Evolutionary conservation across 2,888 invertebrate species (phyloP), one percentile per base, ranked within the genome.

Genomic region (Cinara cedri): DNA sequence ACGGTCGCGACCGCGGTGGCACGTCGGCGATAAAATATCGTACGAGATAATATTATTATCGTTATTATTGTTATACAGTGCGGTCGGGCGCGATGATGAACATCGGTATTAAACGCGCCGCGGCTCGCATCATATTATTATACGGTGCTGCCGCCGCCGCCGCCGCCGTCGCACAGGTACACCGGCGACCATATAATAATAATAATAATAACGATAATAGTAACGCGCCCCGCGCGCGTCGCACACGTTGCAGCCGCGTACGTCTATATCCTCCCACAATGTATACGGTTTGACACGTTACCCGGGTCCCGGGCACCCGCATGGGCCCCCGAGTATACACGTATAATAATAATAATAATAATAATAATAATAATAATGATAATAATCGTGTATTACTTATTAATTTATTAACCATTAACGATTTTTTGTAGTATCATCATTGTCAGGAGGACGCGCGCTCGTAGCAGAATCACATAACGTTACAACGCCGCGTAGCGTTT

Each of bases 331-430:
- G 34, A 34, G 34, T 34, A 34, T 34, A 34, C 34, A 6, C 3
- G 34, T 34, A 34, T 34, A 34, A 34, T 34, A 34, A 34, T n/a
- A n/a, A 21, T 55, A 55, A 24, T 66, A n/a, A n/a, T n/a, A n/a
- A n/a, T n/a, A n/a, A n/a, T n/a, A n/a, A n/a, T n/a, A n/a, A n/a
- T n/a, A n/a, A n/a, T n/a, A n/a, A n/a, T n/a, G n/a, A n/a, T n/a
- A 57, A 68, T 68, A 63, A 62, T 63, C 46, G 65, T 68, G 76
- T 66, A 55, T 78, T 70, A 78, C 68, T 78, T 70, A 78, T 78
- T 78, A 78, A 78, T 78, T 78, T 78, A 78, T 78, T 78, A 78
- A 78, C 76, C 76, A 78, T 78, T 78, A 78, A 78, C 76, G 19
- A 78, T 60, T 78, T 76, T 78, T 70, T 78, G 76, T 78, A 78